phyloP scores from a whole-genome alignment of 2,888 invertebrate species.

The Leptinotarsa rubiginosa region DNA sequence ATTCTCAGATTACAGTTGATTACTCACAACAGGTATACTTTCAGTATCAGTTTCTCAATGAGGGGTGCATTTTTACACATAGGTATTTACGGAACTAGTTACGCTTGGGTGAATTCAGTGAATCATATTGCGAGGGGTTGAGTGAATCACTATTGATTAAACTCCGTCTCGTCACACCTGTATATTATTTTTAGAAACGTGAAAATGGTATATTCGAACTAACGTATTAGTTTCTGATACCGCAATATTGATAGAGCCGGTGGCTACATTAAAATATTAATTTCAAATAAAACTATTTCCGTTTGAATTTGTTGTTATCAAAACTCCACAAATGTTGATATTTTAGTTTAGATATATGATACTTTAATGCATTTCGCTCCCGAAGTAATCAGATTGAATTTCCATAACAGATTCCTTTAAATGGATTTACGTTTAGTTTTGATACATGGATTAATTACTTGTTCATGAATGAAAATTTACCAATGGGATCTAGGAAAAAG shows the following conservation, averaged over 20 bases:
- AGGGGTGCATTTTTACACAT: slow-evolving; percentile 22
- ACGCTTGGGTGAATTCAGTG: slow-evolving; percentile 41
- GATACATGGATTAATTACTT: not conserved
- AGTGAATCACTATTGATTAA: slow-evolving; percentile 45
- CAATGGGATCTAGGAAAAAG: not conserved
- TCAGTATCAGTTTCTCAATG: not conserved
- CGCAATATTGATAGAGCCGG: slow-evolving; percentile 18
- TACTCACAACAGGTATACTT: slow-evolving; percentile 15
- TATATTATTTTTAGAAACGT: slow-evolving; percentile 11
- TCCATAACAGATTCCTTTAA: slow-evolving; percentile 52
- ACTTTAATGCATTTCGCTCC: slow-evolving; percentile 55
- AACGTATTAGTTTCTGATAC: not conserved
- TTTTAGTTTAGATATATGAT: slow-evolving; percentile 55
- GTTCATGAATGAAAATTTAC: not conserved
- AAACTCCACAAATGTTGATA: slow-evolving; percentile 49
- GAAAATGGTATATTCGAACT: slow-evolving; percentile 1
- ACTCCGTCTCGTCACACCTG: slow-evolving; percentile 28
- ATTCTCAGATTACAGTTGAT: not conserved
- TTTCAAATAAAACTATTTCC: slow-evolving; percentile 43
- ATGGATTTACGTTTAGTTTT: not conserved
- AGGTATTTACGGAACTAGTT: slow-evolving; percentile 24
- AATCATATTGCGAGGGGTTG: slow-evolving; percentile 39
- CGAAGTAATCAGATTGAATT: slow-evolving; percentile 46
- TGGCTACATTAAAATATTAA: slow-evolving; percentile 43
- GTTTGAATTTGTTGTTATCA: slow-evolving; percentile 28